Evolutionary conservation across 2,797 vertebrate genomes (phyloP).

Genomic region (Epinephelus coioides): DNA sequence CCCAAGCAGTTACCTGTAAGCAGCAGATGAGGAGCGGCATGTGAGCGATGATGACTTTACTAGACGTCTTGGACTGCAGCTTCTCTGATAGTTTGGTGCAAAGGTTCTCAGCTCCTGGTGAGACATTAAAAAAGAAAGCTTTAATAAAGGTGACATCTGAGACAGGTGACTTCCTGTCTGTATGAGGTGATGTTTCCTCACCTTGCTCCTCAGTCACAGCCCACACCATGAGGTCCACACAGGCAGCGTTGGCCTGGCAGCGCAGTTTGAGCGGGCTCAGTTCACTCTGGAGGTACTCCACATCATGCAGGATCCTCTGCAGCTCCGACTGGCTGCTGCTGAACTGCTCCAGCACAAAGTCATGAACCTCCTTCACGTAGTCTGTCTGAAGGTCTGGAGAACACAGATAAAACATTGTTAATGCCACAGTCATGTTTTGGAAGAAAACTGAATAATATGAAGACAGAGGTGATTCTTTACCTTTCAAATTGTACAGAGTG

Average conservation of each 20-base stretch:
- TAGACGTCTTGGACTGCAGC: constrained; percentile 97
- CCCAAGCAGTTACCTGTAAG: constrained; percentile 88
- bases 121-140: neutral
- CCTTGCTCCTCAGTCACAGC: constrained; percentile 98
- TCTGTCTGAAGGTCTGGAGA: constrained; percentile 92
- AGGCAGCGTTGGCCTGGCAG: constrained; percentile 97
- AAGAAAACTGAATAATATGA: neutral
- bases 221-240: constrained; percentile 99
- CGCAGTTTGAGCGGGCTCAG: constrained; percentile 95
- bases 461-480: constrained; percentile 75
- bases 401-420: neutral
- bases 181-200: constrained; percentile 61
- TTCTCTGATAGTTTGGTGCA: constrained; percentile 98
- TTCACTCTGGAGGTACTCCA: constrained; percentile 93
- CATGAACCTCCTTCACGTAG: constrained; percentile 97
- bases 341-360: constrained; percentile 98
- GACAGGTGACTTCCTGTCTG: neutral
- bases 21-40: constrained; percentile 98
- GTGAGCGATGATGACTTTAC: constrained; percentile 98
- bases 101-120: constrained; percentile 95
- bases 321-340: constrained; percentile 96
- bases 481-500: constrained; percentile 95
- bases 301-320: constrained; percentile 96
- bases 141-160: neutral
- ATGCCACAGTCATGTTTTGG: too few species aligned